Percentiles rank a stretch among this genome's conserved stretches.
Evolutionary conservation across 2,113 vertebrate species (phyloP).

Genomic region (Lagopus leucura): DNA sequence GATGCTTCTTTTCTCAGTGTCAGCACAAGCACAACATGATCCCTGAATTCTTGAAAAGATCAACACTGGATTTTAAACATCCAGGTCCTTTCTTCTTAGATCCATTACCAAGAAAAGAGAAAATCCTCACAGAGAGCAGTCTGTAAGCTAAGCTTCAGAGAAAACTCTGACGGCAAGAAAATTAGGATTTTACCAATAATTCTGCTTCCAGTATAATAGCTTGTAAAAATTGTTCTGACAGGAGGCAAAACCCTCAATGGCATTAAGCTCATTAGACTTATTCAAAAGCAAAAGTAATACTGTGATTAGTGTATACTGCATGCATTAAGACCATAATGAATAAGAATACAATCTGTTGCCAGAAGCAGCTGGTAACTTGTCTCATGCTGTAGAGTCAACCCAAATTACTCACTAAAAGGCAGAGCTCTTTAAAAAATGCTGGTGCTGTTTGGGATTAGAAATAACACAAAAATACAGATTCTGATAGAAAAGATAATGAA

Average conservation of each 20-base stretch:
- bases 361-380: constrained; percentile 30
- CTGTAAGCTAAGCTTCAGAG: background rate
- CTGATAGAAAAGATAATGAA: background rate
- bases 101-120: background rate
- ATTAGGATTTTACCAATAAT: background rate
- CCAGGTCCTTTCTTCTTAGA: background rate
- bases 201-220: background rate
- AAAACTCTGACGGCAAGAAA: constrained; percentile 9
- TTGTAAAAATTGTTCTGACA: constrained; percentile 27
- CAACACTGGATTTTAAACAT: background rate
- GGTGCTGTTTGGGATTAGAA: constrained; percentile 14
- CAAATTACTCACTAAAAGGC: background rate
- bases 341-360: constrained; percentile 6
- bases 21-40: background rate
- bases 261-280: constrained; percentile 25
- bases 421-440: background rate
- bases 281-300: constrained; percentile 34
- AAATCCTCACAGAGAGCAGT: background rate
- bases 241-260: background rate
- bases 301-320: constrained; percentile 16
- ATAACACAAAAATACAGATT: background rate
- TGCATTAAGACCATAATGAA: background rate
- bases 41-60: background rate
- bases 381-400: background rate
- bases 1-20: background rate